Evolutionary conservation across 1,140 invertebrate genomes (phyloP).

Genomic region (Aricia agestis): DNA sequence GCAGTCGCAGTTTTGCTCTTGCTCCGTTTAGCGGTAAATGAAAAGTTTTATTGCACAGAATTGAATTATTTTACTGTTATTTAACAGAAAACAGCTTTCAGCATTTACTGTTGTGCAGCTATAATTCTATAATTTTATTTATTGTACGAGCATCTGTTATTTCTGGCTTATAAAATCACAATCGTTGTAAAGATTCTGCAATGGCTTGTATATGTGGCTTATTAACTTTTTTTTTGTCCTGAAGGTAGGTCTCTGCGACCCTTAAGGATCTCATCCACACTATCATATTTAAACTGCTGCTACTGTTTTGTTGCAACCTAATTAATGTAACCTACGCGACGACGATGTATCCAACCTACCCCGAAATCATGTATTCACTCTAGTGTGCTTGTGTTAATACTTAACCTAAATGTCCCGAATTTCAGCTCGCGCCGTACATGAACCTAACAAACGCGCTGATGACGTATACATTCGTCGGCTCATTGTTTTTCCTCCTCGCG

Average conservation of each 20-base stretch:
- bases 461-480: constrained; percentile 61
- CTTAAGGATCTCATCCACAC: too few species aligned
- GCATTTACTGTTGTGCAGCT: background rate
- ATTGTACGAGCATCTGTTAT: background rate
- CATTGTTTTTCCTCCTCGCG: constrained; percentile 55
- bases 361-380: background rate
- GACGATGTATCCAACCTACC: background rate
- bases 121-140: background rate
- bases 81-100: background rate
- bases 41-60: constrained; percentile 17
- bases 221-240: too few species aligned
- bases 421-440: constrained; percentile 52
- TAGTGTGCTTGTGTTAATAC: background rate
- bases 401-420: constrained; percentile 15
- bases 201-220: too few species aligned
- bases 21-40: constrained; percentile 61
- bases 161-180: background rate
- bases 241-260: too few species aligned
- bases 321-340: background rate
- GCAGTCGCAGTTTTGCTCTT: constrained; percentile 63
- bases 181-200: background rate
- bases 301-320: background rate
- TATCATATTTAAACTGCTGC: too few species aligned
- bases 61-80: constrained; percentile 6
- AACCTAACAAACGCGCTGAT: constrained; percentile 63